A percentile compares a stretch with the other conserved stretches of the same genome.
phyloP scores from a whole-genome alignment of 2,888 invertebrate species.

The Rotaria magnacalcarata region DNA sequence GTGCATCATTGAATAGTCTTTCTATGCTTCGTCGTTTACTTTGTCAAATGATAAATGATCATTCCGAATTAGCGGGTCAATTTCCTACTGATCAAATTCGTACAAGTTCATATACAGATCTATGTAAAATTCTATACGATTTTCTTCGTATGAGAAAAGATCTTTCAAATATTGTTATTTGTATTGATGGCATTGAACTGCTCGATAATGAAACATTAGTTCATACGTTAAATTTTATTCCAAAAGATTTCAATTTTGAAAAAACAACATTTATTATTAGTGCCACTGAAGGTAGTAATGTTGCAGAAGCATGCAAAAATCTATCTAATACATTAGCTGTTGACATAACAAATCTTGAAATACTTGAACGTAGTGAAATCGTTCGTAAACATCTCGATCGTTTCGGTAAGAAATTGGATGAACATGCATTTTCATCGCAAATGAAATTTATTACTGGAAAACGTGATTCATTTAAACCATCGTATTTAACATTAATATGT shows the following conservation, averaged over 20 bases:
- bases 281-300: constrained; percentile 50
- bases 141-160: background rate
- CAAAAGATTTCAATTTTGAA: constrained; percentile 52
- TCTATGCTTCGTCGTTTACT: constrained; percentile 32
- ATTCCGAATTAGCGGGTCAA: background rate
- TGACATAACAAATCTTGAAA: constrained; percentile 52
- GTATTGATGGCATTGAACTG: constrained; percentile 58
- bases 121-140: background rate
- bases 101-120: background rate
- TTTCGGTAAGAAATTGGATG: constrained; percentile 58
- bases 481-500: constrained; percentile 59
- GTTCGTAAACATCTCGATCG: constrained; percentile 53
- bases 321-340: constrained; percentile 49
- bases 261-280: constrained; percentile 56
- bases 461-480: constrained; percentile 58
- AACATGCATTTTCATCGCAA: constrained; percentile 60
- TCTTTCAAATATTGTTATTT: constrained; percentile 50
- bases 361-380: constrained; percentile 55
- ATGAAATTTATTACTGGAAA: constrained; percentile 58
- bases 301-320: constrained; percentile 51
- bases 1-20: constrained; percentile 17
- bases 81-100: constrained; percentile 10
- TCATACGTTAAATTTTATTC: constrained; percentile 56
- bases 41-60: constrained; percentile 14
- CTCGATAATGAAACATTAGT: constrained; percentile 54